Percentiles rank a stretch among this genome's conserved stretches.
Conservation (phyloP, 1,140 invertebrate genomes). For the Myzus persicae region DNA sequence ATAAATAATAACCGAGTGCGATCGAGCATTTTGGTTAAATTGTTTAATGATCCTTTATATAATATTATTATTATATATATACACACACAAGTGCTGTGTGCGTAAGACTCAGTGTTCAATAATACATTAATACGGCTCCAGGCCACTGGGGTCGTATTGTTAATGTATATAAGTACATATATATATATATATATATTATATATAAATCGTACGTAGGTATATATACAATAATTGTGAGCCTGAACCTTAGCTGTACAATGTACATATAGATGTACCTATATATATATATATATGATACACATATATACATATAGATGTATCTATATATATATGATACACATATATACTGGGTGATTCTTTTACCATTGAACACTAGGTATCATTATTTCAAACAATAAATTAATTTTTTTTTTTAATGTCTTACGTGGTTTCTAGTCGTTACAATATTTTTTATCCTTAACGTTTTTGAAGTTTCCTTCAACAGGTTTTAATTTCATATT, state of each 20-base stretch:
- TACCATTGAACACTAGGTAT: no score
- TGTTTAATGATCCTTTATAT: conserved; percentile 34
- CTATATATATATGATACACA: no score
- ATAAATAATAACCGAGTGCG: conserved; percentile 3
- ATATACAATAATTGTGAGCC: not conserved
- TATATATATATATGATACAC: no score
- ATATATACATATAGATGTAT: no score
- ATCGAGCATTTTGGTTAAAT: conserved; percentile 24
- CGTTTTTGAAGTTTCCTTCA: no score
- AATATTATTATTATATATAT: not conserved
- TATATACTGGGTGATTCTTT: no score
- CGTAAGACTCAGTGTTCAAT: not conserved
- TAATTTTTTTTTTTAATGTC: no score
- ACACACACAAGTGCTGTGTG: not conserved
- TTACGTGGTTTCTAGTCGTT: no score
- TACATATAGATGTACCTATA: no score
- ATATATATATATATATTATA: not conserved
- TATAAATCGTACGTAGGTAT: not conserved
- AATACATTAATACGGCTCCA: not conserved
- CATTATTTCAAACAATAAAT: no score
- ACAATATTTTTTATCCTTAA: no score
- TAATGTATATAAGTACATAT: not conserved
- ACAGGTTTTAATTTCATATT: no score
- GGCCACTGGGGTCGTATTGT: not conserved
- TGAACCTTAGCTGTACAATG: not conserved